These are phyloP conservation scores for Chlorops oryzae DNA, from an alignment of 1,140 invertebrate genomes.

Conservation along the genomic window DNA sequence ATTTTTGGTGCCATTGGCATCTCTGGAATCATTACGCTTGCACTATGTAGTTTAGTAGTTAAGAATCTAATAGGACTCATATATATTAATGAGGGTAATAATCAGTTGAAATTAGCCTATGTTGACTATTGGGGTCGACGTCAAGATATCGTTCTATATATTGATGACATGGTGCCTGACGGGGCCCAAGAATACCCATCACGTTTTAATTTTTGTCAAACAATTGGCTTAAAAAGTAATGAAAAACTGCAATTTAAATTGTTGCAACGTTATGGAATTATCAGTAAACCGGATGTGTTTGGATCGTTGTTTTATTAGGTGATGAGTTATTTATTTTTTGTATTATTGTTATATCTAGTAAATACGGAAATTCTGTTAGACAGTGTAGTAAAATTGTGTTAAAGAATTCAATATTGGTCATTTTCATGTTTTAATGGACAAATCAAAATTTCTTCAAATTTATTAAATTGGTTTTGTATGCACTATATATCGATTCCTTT, in stretches of 20 bases:
- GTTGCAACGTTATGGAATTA: constrained; percentile 28
- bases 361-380: too few species aligned
- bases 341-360: too few species aligned
- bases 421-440: too few species aligned
- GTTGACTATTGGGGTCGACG: constrained; percentile 40
- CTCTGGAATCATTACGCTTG: constrained; percentile 30
- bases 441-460: too few species aligned
- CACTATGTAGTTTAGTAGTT: constrained; percentile 24
- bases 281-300: constrained; percentile 29
- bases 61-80: constrained; percentile 36
- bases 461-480: too few species aligned
- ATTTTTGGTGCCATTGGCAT: constrained; percentile 26
- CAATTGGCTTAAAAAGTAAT: constrained; percentile 24
- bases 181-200: constrained; percentile 18
- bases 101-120: constrained; percentile 37
- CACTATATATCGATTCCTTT: too few species aligned
- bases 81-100: constrained; percentile 33
- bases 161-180: constrained; percentile 25
- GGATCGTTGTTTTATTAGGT: constrained; percentile 33
- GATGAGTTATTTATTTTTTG: too few species aligned
- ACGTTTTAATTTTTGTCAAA: constrained; percentile 25
- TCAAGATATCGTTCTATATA: constrained; percentile 20
- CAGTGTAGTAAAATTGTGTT: too few species aligned
- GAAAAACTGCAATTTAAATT: constrained; percentile 27
- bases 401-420: too few species aligned